Evolutionary conservation across 2,888 invertebrate species (phyloP), one percentile per base, ranked within the genome.

Genomic region (Drosophila subquinaria): DNA sequence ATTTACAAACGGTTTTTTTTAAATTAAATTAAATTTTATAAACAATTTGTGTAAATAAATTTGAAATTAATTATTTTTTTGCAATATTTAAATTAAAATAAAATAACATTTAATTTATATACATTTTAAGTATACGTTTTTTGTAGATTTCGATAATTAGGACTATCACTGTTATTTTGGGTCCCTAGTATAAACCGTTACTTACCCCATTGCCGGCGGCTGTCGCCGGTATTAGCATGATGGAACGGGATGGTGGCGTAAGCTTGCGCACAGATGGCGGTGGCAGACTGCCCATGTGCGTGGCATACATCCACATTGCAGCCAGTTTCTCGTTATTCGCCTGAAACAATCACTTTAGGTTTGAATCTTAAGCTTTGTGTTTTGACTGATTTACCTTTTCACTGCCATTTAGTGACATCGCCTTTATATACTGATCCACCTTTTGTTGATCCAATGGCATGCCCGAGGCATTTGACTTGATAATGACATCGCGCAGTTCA

Each of bases 361-460:
- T 17, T 43, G 43, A 20, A 33, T 11, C 17, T n/a, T 6, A 17
- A 43, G 17, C 9, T 20, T 4, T 15, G 36, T n/a, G 15, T n/a
- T 11, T 8, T 38, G 1, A 20, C 6, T n/a, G 4, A 4, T 27
- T 55, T 71, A 92, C 92, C 77, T 91, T 92, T 51, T 91, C 92
- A 42, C 73, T 89, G 63, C 85, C 89, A 60, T 79, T 83, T 10
- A 90, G 52, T 2, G 92, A 91, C 90, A 92, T 90, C 0, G 91
- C 89, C 64, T 92, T 93, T 13, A 92, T 91, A 59, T 92, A 92
- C 62, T 92, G 92, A 38, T 93, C 92, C 17, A 92, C 83, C 70
- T 90, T 92, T 50, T 92, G 91, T 48, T 92, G 91, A 60, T 92
- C 90, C 60, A 92, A 48, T 3, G 87, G 73, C 15, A 90, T 66